These are phyloP conservation scores for Ciconia stormi DNA, from an alignment of 2,113 vertebrate species.

Conservation along the genomic window DNA sequence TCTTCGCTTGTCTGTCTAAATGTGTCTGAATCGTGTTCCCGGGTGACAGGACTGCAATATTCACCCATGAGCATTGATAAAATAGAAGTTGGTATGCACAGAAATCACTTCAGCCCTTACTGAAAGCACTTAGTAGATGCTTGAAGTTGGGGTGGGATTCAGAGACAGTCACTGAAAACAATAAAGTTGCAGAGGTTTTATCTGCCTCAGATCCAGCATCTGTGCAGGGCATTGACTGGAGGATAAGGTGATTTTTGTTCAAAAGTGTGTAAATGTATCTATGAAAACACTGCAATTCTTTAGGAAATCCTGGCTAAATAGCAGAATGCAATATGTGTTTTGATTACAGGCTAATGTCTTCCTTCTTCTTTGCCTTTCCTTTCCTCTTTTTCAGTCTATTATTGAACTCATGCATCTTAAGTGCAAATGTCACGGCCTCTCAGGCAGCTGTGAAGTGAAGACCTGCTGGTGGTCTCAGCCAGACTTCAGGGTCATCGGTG, in stretches of 20 bases:
- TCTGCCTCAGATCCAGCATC: background rate
- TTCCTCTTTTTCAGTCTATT: constrained; percentile 73
- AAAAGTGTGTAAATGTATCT: background rate
- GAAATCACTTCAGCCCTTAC: background rate
- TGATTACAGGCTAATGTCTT: background rate
- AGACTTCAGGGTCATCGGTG: constrained; percentile 80
- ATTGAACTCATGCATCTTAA: constrained; percentile 83
- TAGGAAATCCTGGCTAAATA: background rate
- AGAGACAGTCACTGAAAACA: background rate
- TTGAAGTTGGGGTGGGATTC: background rate
- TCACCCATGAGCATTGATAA: background rate
- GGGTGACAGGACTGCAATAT: background rate
- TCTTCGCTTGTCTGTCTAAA: background rate
- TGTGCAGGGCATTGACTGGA: background rate
- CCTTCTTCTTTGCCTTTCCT: background rate
- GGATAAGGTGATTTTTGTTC: background rate
- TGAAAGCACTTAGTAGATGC: background rate
- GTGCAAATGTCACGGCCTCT: constrained; percentile 84
- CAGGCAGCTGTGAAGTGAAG: constrained; percentile 84
- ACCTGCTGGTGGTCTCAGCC: constrained; percentile 87
- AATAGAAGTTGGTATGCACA: background rate
- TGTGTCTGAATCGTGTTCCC: background rate
- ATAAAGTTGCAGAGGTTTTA: background rate
- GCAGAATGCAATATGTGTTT: background rate
- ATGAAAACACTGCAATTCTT: background rate